Evolutionary conservation across 2,113 vertebrate species (phyloP), one percentile per base, ranked within the genome.

Genomic region (Indicator maculatus): DNA sequence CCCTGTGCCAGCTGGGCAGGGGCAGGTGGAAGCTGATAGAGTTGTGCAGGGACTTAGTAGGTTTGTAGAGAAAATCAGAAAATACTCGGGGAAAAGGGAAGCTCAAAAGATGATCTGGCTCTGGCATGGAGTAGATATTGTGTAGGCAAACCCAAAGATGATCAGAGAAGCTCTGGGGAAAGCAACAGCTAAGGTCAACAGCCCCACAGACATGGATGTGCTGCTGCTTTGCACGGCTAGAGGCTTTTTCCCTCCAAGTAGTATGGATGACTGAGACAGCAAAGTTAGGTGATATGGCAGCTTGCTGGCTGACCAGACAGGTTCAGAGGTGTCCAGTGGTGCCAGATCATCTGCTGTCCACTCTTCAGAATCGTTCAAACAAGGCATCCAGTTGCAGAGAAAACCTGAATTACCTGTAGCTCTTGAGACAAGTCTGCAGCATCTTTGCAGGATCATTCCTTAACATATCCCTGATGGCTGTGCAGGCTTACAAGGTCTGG

Each of bases 151-250:
- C 9, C 7, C 13, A 52, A 12, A 53, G 15, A 8, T 19, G 72
- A 28, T 16, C 53, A 67, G 55, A 27, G 50, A 47, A 83, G 6
- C 67, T 91, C 15, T 67, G n/a, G 17, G 26, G 31, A 71, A 64
- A 85, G 41, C 33, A 60, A 20, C 21, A 15, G 3, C 17, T 31
- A 5, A 0, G 27, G 23, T 28, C 19, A 20, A 3, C 23, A 63
- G 73, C 23, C 12, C 27, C 0, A 0, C 30, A 73, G 78, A 26
- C 1, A 1, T 3, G 9, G 78, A 17, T 3, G 2, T 26, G 59
- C 24, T 82, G 59, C 33, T 76, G n/a, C 33, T 79, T 30, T 33
- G 50, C 17, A 30, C 36, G 30, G 14, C 2, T 5, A 17, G 15
- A 58, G 12, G 3, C 5, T 31, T 55, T 39, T 52, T 67, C 23